Evolutionary conservation across 1,140 invertebrate species (phyloP).

Genomic region (Ceratina japonica): DNA sequence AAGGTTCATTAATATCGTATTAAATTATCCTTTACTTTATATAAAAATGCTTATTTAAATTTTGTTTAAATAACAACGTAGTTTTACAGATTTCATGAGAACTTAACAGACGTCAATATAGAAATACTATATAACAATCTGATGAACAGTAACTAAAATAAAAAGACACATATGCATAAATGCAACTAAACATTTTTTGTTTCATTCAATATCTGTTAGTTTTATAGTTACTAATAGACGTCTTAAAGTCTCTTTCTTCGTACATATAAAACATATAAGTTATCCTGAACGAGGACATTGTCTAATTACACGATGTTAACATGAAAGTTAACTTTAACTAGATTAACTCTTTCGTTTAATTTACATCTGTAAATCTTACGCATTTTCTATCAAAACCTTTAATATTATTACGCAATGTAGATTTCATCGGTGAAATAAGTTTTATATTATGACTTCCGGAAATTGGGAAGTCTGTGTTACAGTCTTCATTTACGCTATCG

Average conservation of each 20-base stretch:
- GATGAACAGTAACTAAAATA: constrained; percentile 13
- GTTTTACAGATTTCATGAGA: not conserved
- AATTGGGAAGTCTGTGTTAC: constrained; percentile 27
- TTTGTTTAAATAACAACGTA: not conserved
- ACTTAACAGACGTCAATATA: constrained; percentile 2
- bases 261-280: not conserved
- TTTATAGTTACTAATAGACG: not conserved
- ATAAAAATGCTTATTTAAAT: constrained; percentile 10
- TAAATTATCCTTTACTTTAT: not conserved
- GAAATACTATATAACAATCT: constrained; percentile 13
- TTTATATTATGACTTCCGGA: constrained; percentile 4
- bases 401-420: constrained; percentile 46
- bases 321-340: constrained; percentile 24
- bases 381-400: constrained; percentile 64
- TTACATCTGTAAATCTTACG: constrained; percentile 69
- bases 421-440: constrained; percentile 53
- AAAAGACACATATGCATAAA: not conserved
- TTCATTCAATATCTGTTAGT: constrained; percentile 1
- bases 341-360: constrained; percentile 13
- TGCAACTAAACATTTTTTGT: constrained; percentile 3
- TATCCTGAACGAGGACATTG: not conserved
- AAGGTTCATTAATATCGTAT: not conserved
- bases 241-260: not conserved
- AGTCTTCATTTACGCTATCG: constrained; percentile 56
- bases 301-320: constrained; percentile 3